Base-by-base conservation (phyloP, 2,888 invertebrate species). In the Synanthedon tipuliformis region DNA sequence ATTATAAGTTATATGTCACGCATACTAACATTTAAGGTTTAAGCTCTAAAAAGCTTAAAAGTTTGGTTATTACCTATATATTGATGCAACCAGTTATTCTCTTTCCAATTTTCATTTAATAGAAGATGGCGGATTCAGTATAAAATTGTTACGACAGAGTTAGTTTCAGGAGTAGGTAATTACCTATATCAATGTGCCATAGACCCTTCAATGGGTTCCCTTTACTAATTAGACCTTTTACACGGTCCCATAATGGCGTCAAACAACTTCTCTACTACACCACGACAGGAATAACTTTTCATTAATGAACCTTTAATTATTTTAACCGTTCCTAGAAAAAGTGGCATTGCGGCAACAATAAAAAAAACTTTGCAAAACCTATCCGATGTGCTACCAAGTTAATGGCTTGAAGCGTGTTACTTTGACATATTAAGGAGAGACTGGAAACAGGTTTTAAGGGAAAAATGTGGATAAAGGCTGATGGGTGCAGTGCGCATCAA, bases 371-470 rank as follows among this genome's bases (percentile, higher is more conserved):
- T 64, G 64, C 65, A 70, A 66, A 71, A 69, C 68, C 64, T 67
- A 74, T 68, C 64, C 61, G 69, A 73, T 68, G 69, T 63, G 68
- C 69, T 69, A 69, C 50, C 40, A 18, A 75, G 75, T 72, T 83
- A 81, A 79, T 79, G 75, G 70, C 71, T 74, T 40, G 68, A 61
- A 73, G 66, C 74, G 76, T 76, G 80, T 80, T 77, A 76, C 80
- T 75, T 78, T 78, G 80, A 79, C 80, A 81, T 83, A 81, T 81
- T 76, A 79, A 81, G 78, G 75, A 71, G 70, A 73, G 66, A 70
- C 68, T 71, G 65, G 66, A 76, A 81, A 84, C 83, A 69, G 78
- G 82, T 85, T 79, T 71, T 57, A 56, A 58, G 64, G 65, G 71
- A 76, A 78, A 78, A 72, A 63, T 61, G 45, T 45, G 45, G 5